These are phyloP conservation scores for Phortica variegata DNA, from an alignment of 1,140 invertebrate genomes.

Conservation along the genomic window DNA sequence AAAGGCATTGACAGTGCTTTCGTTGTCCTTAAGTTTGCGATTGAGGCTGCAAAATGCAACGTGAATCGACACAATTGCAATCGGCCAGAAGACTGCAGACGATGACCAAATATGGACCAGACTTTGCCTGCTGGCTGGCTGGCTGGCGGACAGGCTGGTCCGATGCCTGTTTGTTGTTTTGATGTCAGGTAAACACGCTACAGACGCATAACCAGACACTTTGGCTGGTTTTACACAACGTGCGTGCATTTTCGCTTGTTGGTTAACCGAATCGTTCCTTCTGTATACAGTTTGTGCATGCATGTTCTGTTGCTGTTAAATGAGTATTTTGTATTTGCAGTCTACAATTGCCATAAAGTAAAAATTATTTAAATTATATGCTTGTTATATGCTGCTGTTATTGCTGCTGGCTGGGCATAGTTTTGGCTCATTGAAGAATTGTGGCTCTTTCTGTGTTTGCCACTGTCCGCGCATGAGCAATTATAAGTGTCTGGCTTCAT, in stretches of 20 bases:
- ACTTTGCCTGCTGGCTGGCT: constrained; percentile 9
- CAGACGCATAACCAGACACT: constrained; percentile 20
- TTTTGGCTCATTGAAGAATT: constrained; percentile 12
- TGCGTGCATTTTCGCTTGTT: not conserved
- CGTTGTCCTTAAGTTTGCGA: constrained; percentile 26
- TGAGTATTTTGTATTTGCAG: constrained; percentile 7
- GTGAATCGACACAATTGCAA: not conserved
- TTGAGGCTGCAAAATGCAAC: not conserved
- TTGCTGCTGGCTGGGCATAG: constrained; percentile 11
- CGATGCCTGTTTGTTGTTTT: not conserved
- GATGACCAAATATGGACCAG: constrained; percentile 51
- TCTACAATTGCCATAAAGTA: constrained; percentile 6
- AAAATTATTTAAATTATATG: constrained; percentile 51
- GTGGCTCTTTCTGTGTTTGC: constrained; percentile 8
- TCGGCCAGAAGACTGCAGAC: constrained; percentile 20
- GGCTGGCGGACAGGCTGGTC: constrained; percentile 5
- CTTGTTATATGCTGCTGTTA: constrained; percentile 25
- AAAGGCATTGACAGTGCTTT: constrained; percentile 20
- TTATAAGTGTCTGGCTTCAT: constrained; percentile 45
- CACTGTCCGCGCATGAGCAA: constrained; percentile 35
- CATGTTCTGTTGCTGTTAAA: no score
- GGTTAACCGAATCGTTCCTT: no score
- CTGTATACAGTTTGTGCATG: no score
- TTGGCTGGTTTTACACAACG: constrained; percentile 11
- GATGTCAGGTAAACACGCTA: constrained; percentile 29